These are phyloP conservation scores for Oeneis ivallda DNA, from an alignment of 2,888 invertebrate species.

Conservation along the genomic window DNA sequence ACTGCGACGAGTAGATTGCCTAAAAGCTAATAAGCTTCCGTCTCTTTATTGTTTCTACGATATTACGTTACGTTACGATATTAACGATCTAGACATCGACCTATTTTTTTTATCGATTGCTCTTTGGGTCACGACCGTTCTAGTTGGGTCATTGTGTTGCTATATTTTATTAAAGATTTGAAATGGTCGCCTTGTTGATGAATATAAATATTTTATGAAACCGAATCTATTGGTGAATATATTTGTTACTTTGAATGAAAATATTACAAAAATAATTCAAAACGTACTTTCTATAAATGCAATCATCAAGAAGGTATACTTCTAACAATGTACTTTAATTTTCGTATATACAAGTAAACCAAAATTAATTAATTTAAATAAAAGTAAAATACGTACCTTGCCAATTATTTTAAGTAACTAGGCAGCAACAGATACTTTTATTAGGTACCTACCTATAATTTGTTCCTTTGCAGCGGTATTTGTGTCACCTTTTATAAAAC, in stretches of 20 bases:
- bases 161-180: neutral
- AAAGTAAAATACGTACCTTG: neutral
- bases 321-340: neutral
- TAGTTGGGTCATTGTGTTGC: neutral
- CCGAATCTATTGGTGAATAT: neutral
- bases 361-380: neutral
- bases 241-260: neutral
- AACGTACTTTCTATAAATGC: neutral
- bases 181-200: neutral
- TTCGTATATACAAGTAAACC: neutral
- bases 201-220: neutral
- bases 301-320: neutral
- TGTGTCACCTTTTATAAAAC: neutral
- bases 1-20: neutral
- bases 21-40: neutral
- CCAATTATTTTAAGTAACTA: neutral
- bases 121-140: neutral
- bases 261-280: neutral
- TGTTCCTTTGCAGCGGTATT: neutral
- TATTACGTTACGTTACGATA: too few relatives aligned
- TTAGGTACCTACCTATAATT: neutral
- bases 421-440: constrained; percentile 8
- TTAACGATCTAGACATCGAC: neutral
- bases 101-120: neutral
- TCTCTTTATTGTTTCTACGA: neutral